Evolutionary conservation across 2,888 invertebrate species (phyloP), one percentile per base, ranked within the genome.

Genomic region (Myathropa florea): DNA sequence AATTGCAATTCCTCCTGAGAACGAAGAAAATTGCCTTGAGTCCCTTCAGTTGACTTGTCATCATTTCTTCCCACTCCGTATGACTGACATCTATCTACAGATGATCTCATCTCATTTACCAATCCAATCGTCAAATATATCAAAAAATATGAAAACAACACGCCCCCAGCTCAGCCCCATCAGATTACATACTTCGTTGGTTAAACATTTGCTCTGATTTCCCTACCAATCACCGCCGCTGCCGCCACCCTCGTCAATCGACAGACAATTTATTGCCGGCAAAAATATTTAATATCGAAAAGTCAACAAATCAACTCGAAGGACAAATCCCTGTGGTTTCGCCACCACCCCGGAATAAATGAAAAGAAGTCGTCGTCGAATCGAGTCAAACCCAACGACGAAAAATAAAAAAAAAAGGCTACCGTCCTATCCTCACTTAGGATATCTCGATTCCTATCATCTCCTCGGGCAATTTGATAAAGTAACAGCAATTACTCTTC

Each of bases 231-330:
- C 21, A n/a, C n/a, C 7, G n/a, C 24, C 28, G 14, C 28, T 26
- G 14, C n/a, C n/a, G n/a, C 24, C 23, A 6, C 55, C 55, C 21
- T 10, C 53, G 18, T 23, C 9, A 78, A 70, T 28, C 68, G 33
- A 64, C 30, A 39, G 46, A 33, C 30, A 46, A 77, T 77, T 70
- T 64, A 71, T 78, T 14, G 63, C 70, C 46, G 26, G 9, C 23
- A 64, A 71, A 46, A 71, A 78, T 71, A 64, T 71, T 78, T 70
- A 64, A 78, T 71, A 71, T 64, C 70, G n/a, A 57, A 63, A 30
- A 71, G 70, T 78, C 70, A 78, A 78, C 78, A 78, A 71, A 78
- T 71, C 71, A 78, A 71, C 71, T 78, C 39, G 57, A 78, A 64
- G 71, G 71, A 78, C 71, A 71, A 78, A 64, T 78, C 78, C 78